Evolutionary conservation across 2,888 invertebrate species (phyloP), one percentile per base, ranked within the genome.

Genomic region (Lochmaea crataegi): DNA sequence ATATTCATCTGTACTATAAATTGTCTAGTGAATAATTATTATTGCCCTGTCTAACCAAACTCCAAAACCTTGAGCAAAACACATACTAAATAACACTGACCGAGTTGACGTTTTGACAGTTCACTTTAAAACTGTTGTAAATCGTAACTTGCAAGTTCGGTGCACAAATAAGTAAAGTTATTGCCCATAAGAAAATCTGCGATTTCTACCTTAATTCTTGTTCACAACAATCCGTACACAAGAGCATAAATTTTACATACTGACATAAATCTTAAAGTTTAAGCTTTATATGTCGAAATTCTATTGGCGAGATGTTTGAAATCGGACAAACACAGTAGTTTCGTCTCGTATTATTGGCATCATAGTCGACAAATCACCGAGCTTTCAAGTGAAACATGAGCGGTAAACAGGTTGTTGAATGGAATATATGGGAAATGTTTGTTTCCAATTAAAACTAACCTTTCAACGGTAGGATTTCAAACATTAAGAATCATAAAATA

Each of bases 201-300:
- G 2, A 45, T 14, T 45, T 45, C 45, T 45, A 45, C 45, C 45
- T 45, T 45, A 12, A 45, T 45, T 45, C 45, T 45, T 45, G 45
- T 45, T 45, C 45, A 12, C 45, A 14, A 12, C 3, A 45, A 45
- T 12, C 5, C 45, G 45, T 45, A 38, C 32, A 74, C 73, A 74
- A 71, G 57, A 16, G 41, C 66, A 71, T 74, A 74, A 74, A 74
- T 74, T 64, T 51, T 69, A 14, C 12, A 57, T 41, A 42, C 45
- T n/a, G 45, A 51, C 61, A 71, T 74, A 74, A 74, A 74, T 74
- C 73, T 58, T n/a, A 48, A 65, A 67, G 51, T 71, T 74, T 68
- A 63, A 57, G 57, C 70, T 38, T 7, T 63, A 64, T 71, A 63
- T 41, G 67, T 74, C 70, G 57, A 60, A 67, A 67, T 57, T 66